Evolutionary conservation across 2,113 vertebrate genomes (phyloP).

Genomic region (Eonycteris spelaea): DNA sequence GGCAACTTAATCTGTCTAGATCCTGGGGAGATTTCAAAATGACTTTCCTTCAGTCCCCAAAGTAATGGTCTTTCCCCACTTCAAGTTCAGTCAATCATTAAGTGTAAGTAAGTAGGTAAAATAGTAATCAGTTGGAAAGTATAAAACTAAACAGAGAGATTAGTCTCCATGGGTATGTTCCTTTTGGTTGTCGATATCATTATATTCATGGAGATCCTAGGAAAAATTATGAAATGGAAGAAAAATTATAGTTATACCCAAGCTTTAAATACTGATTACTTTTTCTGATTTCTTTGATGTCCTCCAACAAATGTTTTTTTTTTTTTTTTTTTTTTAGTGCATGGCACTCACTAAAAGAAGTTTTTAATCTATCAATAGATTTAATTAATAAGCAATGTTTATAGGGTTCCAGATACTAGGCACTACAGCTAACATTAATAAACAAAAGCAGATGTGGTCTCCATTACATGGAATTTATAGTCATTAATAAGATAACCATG

Average conservation of each 20-base stretch:
- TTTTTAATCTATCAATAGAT: neutral
- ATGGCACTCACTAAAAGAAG: neutral
- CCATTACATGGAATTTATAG: neutral
- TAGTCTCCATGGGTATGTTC: neutral
- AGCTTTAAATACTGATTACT: neutral
- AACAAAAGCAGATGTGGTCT: neutral
- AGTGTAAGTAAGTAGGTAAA: slow-evolving; percentile 34
- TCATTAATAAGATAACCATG: neutral
- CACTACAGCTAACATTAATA: neutral
- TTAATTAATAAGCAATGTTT: neutral
- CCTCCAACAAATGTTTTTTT: neutral
- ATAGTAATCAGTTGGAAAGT: slow-evolving; percentile 10
- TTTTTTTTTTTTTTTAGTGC: neutral
- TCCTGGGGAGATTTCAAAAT: slow-evolving; percentile 44
- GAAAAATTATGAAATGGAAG: neutral
- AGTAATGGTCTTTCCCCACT: neutral
- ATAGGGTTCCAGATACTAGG: neutral
- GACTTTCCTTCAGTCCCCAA: neutral
- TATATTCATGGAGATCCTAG: neutral
- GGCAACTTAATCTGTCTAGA: slow-evolving; percentile 27
- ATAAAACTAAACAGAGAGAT: neutral
- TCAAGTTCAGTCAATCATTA: slow-evolving; percentile 19
- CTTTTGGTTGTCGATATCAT: neutral
- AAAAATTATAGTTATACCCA: neutral
- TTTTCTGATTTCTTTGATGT: neutral